Base-by-base conservation (phyloP, 2,888 invertebrate genomes). In the Drosophila macrothrix region DNA sequence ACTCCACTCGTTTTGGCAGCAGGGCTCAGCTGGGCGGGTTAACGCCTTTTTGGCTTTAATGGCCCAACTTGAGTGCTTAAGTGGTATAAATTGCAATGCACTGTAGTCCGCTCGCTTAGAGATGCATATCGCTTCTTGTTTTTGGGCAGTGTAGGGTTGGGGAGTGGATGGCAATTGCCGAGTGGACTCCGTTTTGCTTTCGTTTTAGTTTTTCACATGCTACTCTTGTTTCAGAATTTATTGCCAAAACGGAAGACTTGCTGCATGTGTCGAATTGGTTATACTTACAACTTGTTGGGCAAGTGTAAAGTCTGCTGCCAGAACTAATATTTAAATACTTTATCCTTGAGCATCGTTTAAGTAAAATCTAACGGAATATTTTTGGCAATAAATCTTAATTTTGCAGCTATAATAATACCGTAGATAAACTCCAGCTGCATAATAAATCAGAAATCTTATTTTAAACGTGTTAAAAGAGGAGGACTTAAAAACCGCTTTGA, bases 11-110 rank as follows among this genome's bases (percentile, higher is more conserved):
- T 50, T 50, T 58, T 62, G 50, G 73, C 65, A 73, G 35, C 43
- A 19, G 37, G 7, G 43, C 33, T 46, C 61, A 61, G 43, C 67
- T 75, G 81, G 81, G 53, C 74, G 68, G 80, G 78, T 66, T 82
- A 76, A 88, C 88, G 88, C 86, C 88, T 83, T 74, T 77, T 68
- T 85, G 69, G 81, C 83, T 88, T 84, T 83, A 85, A 85, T 88
- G 82, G 86, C 63, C 58, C 67, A 88, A 88, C 88, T 85, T 85
- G 88, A 80, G 78, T 73, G 86, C 78, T 73, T 85, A 85, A 85
- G 88, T 88, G 88, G 83, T 85, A 83, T 85, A 88, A 83, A 85
- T 85, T 88, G 84, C 84, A 78, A 49, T 74, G 49, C 58, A 63
- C 67, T 82, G 61, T 68, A 82, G 70, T 74, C 67, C n/a, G 28